Evolutionary conservation across 2,888 invertebrate species (phyloP).

Genomic region (Eumerus sabulonum): DNA sequence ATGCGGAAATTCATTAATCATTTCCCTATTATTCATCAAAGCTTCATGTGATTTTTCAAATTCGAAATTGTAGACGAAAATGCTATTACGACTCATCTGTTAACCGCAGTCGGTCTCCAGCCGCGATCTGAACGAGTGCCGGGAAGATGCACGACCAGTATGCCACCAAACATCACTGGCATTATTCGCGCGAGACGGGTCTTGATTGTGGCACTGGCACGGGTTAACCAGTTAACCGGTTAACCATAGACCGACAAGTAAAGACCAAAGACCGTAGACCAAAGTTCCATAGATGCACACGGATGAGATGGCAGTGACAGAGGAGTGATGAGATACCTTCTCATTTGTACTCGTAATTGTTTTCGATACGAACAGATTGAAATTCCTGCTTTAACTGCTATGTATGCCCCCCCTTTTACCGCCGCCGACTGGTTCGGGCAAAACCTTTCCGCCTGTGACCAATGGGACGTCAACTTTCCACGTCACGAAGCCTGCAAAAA

Average conservation of each 20-base stretch:
- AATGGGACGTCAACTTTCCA: conserved; percentile 37
- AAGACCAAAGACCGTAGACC: conserved; percentile 34
- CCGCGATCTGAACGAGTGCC: conserved; percentile 2
- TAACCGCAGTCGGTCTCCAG: conserved; percentile 1
- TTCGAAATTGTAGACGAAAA: conserved; percentile 31
- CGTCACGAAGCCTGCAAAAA: not conserved
- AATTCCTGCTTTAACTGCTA: conserved; percentile 58
- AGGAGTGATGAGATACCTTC: conserved; percentile 54
- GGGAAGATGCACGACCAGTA: conserved; percentile 11
- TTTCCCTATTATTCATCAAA: conserved; percentile 71
- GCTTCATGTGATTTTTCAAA: conserved; percentile 41
- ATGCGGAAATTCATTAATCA: conserved; percentile 78
- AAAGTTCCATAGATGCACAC: conserved; percentile 1
- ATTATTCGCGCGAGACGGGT: conserved; percentile 13
- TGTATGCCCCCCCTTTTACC: no score
- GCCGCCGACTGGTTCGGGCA: no score
- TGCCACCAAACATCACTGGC: conserved; percentile 26
- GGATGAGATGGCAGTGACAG: conserved; percentile 12
- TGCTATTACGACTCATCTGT: conserved; percentile 42
- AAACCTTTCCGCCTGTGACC: conserved; percentile 17
- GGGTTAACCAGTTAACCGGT: no score
- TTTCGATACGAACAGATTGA: conserved; percentile 51
- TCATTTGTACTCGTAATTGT: conserved; percentile 53
- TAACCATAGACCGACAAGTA: no score
- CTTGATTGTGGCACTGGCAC: conserved; percentile 15